phyloP scores from a whole-genome alignment of 1,140 invertebrate species.

The Batillaria attramentaria region DNA sequence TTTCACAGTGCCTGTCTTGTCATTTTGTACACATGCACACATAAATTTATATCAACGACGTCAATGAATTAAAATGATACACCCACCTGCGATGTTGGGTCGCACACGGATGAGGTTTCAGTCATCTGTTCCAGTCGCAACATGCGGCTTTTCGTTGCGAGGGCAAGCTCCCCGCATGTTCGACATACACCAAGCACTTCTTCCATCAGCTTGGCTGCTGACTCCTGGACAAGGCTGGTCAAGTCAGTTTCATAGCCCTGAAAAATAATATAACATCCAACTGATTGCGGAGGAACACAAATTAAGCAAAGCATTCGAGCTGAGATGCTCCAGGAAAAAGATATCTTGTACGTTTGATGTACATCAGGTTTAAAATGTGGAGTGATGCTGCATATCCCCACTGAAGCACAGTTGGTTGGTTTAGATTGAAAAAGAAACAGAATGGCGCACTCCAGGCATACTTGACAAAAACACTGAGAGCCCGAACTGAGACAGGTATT shows the following conservation, averaged over 20 bases:
- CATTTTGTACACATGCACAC: not conserved
- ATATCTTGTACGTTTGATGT: not conserved
- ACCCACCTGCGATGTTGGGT: too few relatives aligned
- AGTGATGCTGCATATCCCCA: not conserved
- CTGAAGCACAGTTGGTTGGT: too few relatives aligned
- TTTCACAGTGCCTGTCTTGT: too few relatives aligned
- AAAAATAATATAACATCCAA: slow-evolving; percentile 16
- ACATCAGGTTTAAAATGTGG: not conserved
- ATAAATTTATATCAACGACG: too few relatives aligned
- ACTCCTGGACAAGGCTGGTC: slow-evolving; percentile 58
- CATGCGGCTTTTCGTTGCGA: slow-evolving; percentile 60
- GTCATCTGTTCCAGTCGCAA: slow-evolving; percentile 46
- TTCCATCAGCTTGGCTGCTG: slow-evolving; percentile 51
- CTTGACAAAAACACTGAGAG: too few relatives aligned
- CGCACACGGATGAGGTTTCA: too few relatives aligned
- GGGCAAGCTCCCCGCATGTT: slow-evolving; percentile 60
- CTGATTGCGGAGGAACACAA: not conserved
- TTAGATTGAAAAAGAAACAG: too few relatives aligned
- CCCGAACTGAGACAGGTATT: too few relatives aligned
- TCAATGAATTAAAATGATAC: too few relatives aligned
- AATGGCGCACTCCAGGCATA: too few relatives aligned
- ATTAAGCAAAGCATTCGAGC: not conserved
- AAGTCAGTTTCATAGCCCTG: slow-evolving; percentile 66
- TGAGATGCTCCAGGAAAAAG: not conserved
- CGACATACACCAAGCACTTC: slow-evolving; percentile 52